These are phyloP conservation scores for Danio tinwini DNA, from an alignment of 2,797 vertebrate species.

Conservation along the genomic window DNA sequence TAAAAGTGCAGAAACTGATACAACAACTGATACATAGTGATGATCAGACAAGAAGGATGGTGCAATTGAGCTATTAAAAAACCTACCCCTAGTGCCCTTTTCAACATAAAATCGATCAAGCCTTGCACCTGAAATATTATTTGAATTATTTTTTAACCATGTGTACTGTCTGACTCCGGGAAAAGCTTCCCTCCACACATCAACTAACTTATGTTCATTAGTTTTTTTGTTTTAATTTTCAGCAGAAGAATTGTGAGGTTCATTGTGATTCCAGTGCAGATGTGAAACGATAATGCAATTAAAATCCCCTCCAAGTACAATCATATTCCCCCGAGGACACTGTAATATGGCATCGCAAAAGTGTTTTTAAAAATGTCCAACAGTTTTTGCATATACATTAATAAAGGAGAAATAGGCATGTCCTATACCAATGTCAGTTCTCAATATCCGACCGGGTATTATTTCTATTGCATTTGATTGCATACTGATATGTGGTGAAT, in stretches of 20 bases:
- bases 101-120: not conserved
- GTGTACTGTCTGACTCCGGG: not conserved
- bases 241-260: not conserved
- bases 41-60: not conserved
- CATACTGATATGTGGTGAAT: not conserved
- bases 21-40: not conserved
- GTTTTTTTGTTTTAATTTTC: not conserved
- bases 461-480: not conserved
- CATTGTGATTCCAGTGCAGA: not conserved
- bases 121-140: not conserved
- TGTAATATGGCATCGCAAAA: not conserved
- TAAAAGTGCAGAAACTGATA: not conserved
- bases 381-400: not conserved
- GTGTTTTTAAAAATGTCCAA: too few species aligned
- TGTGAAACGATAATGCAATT: not conserved
- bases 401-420: not conserved
- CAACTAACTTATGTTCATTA: not conserved
- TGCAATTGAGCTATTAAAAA: not conserved
- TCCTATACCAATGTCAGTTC: not conserved
- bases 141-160: not conserved
- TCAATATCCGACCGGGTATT: not conserved
- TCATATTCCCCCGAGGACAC: not conserved
- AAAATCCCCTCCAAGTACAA: not conserved
- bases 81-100: not conserved
- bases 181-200: not conserved